Base-by-base conservation (phyloP, 53 echinoderm and acorn worm species). In the Arbacia lixula region DNA sequence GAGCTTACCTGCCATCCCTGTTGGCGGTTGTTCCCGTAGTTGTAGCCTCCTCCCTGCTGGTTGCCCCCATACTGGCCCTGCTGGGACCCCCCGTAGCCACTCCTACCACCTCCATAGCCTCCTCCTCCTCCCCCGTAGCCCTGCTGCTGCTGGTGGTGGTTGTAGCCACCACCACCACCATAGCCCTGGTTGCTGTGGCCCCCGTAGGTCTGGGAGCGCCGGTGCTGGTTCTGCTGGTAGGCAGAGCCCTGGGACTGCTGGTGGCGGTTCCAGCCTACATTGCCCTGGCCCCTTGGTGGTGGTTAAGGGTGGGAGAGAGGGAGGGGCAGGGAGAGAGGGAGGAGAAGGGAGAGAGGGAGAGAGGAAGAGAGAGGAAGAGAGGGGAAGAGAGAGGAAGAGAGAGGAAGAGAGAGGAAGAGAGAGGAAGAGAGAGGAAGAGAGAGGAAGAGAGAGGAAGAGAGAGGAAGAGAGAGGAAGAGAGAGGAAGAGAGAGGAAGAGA, bases 151-250 rank as follows among this genome's bases (percentile, higher is more conserved):
- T 62, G 41, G 21, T 28, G 29, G 33, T 81, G 62, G 62, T 54
- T 53, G 62, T 54, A 21, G 34, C 66, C 41, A 0, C 36, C 46
- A 54, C 84, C 63, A 71, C 79, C 81, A 9, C 87, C 55, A 39
- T 35, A 51, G 2, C 76, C 61, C 71, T 82, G 60, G 82, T 49
- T 64, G 17, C 64, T 58, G 8, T 58, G 46, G 61, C 74, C 77
- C 73, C 91, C 84, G 35, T 87, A 78, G 52, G 53, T 53, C 66
- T 85, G 89, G 49, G 64, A 87, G 61, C 85, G 88, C 55, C 84
- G 84, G 52, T 86, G 84, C 64, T 90, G 90, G 30, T 89, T 91
- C 84, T 94, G 94, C 63, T 91, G 84, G 67, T 86, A 94, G 62
- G 91, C 94, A 36, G 62, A 52, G 3, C 84, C 84, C 85, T 89